Evolutionary conservation across 2,888 invertebrate genomes (phyloP).

Genomic region (Temnothorax unifasciatus): DNA sequence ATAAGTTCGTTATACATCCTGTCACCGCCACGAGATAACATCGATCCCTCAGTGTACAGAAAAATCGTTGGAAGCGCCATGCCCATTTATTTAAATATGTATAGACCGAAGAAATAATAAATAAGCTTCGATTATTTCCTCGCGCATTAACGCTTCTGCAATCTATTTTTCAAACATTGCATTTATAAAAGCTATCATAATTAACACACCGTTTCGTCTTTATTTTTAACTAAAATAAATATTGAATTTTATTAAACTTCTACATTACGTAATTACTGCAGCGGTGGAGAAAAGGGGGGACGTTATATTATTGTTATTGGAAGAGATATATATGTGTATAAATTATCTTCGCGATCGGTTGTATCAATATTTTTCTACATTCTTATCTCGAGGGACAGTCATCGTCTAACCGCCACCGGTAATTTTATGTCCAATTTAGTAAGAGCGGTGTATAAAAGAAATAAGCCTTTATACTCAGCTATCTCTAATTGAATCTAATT

Average conservation of each 20-base stretch:
- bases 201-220: not conserved
- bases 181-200: not conserved
- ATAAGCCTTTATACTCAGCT: not conserved
- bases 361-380: not conserved
- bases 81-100: not conserved
- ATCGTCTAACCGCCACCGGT: not conserved
- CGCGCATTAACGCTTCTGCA: not conserved
- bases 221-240: not conserved
- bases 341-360: not conserved
- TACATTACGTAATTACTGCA: not conserved
- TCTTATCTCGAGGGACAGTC: not conserved
- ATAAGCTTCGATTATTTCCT: not conserved
- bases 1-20: not conserved
- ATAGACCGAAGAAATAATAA: not conserved
- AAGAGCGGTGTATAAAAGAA: not conserved
- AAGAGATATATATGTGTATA: not conserved
- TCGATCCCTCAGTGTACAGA: not conserved
- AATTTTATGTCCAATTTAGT: slow-evolving; percentile 17
- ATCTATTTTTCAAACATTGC: not conserved
- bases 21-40: not conserved
- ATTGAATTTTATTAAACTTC: not conserved
- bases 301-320: not conserved
- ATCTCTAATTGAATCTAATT: slow-evolving; percentile 10
- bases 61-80: not conserved
- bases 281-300: not conserved